Base-by-base conservation (phyloP, 2,113 vertebrate genomes). In the Cathartes aura region DNA sequence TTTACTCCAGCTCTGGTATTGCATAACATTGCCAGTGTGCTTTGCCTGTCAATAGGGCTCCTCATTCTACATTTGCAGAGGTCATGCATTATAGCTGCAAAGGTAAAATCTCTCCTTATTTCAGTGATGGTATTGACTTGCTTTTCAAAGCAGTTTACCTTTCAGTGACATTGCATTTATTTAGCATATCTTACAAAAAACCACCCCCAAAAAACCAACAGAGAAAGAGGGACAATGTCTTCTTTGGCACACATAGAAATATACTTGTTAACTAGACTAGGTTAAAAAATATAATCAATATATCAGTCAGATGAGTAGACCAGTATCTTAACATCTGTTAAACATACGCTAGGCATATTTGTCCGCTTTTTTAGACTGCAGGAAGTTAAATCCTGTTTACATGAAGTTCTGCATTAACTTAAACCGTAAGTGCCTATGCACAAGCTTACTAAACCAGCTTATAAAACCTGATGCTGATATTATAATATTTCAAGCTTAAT, bases 201-300 rank as follows among this genome's bases (percentile, higher is more conserved):
- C 3, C 2, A 5, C 3, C 3, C 29, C 6, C 13, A 15, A 47
- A 34, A 36, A 26, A 8, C 0, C 0, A 3, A 11, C n/a, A 62
- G 45, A 81, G 43, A 60, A 72, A 63, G 20, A 58, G 15, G 18
- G 5, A 72, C 12, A 32, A 21, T 52, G 9, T 48, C 30, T 75
- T 81, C 38, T 62, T 56, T 90, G 34, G 12, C 29, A 56, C 52
- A 73, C 56, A 75, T n/a, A 26, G 71, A 82, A 83, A 92, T 30
- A 7, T 47, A 15, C 42, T 66, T 68, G 11, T 75, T 90, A 75
- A 26, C 30, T 67, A 81, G 16, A 36, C 24, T 20, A 40, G 8
- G 34, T 47, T 79, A 66, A 84, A 83, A 86, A 87, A 40, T 79
- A 40, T 11, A 24, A 29, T 22, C 32, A 12, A 5, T 38, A 22